Evolutionary conservation across 2,888 invertebrate genomes (phyloP).

Genomic region (Miltochrista miniata): DNA sequence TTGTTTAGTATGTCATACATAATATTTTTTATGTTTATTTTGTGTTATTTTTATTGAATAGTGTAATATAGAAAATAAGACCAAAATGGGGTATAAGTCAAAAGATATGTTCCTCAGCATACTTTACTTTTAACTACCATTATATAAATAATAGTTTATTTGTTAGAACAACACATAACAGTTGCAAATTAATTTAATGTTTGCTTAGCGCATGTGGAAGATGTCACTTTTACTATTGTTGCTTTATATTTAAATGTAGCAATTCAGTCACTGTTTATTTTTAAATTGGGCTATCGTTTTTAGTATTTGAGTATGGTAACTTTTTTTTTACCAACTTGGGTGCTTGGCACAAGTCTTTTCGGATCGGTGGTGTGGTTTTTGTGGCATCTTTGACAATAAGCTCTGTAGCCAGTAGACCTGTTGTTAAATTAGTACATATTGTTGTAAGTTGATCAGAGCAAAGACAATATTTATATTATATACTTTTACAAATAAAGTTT

Average conservation of each 20-base stretch:
- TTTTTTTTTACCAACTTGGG: not conserved
- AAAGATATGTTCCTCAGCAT: too few relatives aligned
- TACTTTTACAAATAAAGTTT: conserved; percentile 71
- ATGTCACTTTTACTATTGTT: conserved; percentile 14
- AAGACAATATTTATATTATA: conserved; percentile 64
- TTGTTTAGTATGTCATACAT: too few relatives aligned
- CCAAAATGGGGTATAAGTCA: too few relatives aligned
- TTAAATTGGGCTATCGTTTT: not conserved
- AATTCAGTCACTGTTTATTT: not conserved
- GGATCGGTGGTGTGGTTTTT: not conserved
- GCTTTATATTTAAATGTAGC: not conserved
- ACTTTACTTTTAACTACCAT: too few relatives aligned
- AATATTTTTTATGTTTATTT: too few relatives aligned
- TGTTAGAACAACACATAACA: conserved; percentile 18
- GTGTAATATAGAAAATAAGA: too few relatives aligned
- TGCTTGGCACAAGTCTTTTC: not conserved
- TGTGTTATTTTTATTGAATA: too few relatives aligned
- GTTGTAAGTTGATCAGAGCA: conserved; percentile 41
- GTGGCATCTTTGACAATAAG: conserved; percentile 24
- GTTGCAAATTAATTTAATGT: conserved; percentile 38
- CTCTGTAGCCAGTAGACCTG: conserved; percentile 37
- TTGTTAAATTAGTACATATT: conserved; percentile 41
- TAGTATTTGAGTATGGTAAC: not conserved
- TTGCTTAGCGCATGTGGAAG: conserved; percentile 23
- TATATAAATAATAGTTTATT: too few relatives aligned